A percentile compares a stretch with the other conserved stretches of the same genome.
phyloP scores from a whole-genome alignment of 2,113 vertebrate species.

The Onychostruthus taczanowskii region DNA sequence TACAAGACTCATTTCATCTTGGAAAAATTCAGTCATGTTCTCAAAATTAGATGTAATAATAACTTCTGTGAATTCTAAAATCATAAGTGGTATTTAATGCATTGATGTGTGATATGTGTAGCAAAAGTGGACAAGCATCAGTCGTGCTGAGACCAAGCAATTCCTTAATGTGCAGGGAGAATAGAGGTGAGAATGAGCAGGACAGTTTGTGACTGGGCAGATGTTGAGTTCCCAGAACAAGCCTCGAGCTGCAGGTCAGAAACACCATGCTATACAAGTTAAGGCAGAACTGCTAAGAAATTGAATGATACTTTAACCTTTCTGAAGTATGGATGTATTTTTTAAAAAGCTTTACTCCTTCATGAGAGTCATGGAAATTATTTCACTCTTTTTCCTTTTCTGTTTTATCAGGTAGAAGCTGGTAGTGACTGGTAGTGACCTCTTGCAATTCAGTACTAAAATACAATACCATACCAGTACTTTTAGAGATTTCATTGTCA shows the following conservation, averaged over 20 bases:
- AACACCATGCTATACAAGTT: not conserved
- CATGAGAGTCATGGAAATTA: not conserved
- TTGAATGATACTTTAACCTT: not conserved
- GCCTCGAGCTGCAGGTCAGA: not conserved
- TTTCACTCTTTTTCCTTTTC: not conserved
- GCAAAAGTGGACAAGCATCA: not conserved
- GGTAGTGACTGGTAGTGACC: not conserved
- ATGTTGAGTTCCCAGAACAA: not conserved
- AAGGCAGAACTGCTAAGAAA: not conserved
- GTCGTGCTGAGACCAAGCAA: slow-evolving; percentile 7
- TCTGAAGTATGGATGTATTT: not conserved
- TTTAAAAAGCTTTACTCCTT: not conserved
- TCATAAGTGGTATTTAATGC: slow-evolving; percentile 22
- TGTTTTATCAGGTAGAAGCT: not conserved
- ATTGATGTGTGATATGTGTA: not conserved
- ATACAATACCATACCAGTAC: not conserved
- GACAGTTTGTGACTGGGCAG: not conserved
- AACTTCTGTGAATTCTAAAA: slow-evolving; percentile 31
- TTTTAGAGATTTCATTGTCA: not conserved
- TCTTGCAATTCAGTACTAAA: not conserved
- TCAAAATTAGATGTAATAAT: slow-evolving; percentile 42
- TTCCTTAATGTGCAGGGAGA: not conserved
- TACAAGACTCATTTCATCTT: slow-evolving; percentile 33
- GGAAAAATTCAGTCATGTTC: slow-evolving; percentile 28
- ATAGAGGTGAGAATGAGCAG: not conserved